A percentile compares a stretch with the other conserved stretches of the same genome.
Evolutionary conservation across 2,888 invertebrate genomes (phyloP).

Genomic region (Mythimna pallens): DNA sequence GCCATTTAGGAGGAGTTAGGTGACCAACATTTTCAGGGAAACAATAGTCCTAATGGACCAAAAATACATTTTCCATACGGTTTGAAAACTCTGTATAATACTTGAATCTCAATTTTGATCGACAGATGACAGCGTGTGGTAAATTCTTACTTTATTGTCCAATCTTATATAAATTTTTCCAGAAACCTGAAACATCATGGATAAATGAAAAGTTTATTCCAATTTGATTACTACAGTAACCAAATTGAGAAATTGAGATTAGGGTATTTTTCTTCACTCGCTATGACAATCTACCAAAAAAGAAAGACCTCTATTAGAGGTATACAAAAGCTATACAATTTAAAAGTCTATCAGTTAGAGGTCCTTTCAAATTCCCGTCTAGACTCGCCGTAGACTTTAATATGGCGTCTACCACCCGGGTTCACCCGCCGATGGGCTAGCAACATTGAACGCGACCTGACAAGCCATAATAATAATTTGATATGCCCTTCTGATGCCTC

Average conservation of each 20-base stretch:
- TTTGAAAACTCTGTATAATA: neutral
- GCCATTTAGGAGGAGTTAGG: too few species aligned
- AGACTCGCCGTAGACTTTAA: conserved; percentile 77
- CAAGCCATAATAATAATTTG: conserved; percentile 68
- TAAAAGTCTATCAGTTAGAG: conserved; percentile 48
- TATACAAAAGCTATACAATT: conserved; percentile 36
- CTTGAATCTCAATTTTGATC: neutral
- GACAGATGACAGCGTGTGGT: neutral
- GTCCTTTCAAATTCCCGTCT: conserved; percentile 72
- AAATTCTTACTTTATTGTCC: neutral
- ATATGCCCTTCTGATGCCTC: conserved; percentile 42
- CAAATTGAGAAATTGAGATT: neutral
- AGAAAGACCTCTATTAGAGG: neutral
- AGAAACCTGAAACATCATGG: neutral
- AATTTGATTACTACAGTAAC: neutral
- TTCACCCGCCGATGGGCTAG: conserved; percentile 53
- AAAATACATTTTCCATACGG: neutral
- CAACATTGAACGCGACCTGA: conserved; percentile 68
- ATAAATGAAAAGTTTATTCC: neutral
- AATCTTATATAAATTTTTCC: neutral
- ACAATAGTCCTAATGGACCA: too few species aligned
- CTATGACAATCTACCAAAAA: neutral
- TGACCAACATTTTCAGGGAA: neutral
- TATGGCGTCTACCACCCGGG: conserved; percentile 66
- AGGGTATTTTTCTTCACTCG: neutral